Base-by-base conservation (phyloP, 1,140 invertebrate genomes). In the Philopotamus ludificatus region DNA sequence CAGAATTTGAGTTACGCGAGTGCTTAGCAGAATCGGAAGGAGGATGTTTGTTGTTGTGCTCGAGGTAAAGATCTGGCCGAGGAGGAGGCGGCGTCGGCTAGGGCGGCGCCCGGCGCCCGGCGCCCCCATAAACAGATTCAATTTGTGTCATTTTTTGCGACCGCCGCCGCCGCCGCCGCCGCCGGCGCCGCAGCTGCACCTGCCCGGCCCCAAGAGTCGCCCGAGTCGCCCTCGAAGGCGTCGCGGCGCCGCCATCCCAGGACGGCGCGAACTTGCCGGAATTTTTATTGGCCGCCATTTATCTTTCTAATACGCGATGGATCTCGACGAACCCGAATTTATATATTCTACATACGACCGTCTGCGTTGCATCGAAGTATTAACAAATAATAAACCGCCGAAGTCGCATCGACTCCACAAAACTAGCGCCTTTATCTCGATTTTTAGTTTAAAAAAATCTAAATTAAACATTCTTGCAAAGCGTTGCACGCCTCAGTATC, bases 91-190 rank as follows among this genome's bases (percentile, higher is more conserved):
- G 10, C 53, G 28, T 55, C 53, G 53, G 15, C 50, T n/a, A n/a
- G 12, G 54, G 54, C 54, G 54, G 16, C 25, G 39, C 57, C 41
- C 4, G 34, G 1, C 28, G 3, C 39, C 18, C 12, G 9, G 15
- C 23, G 44, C 58, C 16, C 22, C 60, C 47, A 41, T 61, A 67
- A 63, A 67, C 65, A 67, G 62, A 67, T 67, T 67, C 57, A 67
- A 67, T 67, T 63, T 67, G 65, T 67, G 59, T 67, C 65, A 67
- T 67, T 63, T 67, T 67, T 63, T 63, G 59, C 42, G 9, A 25
- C 23, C 28, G 47, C 28, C 39, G 12, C 18, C 15, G n/a, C n/a
- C n/a, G 39, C 4, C 54, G 54, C 54, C 9, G 4, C 42, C 3
- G 42, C n/a, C n/a, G 3, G 42, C 42, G 42, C 20, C 42, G 3